phyloP scores from a whole-genome alignment of 2,888 invertebrate species.

The Lepetodrilus schrolli region DNA sequence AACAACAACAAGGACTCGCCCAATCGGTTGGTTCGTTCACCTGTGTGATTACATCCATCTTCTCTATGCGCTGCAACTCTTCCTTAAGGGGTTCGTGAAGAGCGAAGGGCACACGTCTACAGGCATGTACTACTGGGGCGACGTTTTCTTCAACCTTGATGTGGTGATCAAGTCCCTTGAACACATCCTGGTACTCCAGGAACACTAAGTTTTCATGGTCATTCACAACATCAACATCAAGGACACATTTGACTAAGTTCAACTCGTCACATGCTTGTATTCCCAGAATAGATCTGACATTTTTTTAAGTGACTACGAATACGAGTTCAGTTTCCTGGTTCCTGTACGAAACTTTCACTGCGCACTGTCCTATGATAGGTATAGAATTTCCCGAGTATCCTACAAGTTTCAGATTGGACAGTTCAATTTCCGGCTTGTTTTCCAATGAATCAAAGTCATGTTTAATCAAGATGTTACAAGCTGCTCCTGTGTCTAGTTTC shows the following conservation, averaged over 20 bases:
- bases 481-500: too few species aligned
- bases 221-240: constrained; percentile 5
- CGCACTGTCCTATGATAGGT: not conserved
- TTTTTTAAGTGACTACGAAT: not conserved
- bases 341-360: not conserved
- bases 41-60: constrained; percentile 28
- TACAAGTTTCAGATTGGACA: too few species aligned
- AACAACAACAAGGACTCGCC: constrained; percentile 41
- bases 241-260: constrained; percentile 33
- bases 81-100: constrained; percentile 34
- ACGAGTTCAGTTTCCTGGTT: not conserved
- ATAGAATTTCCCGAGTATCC: too few species aligned
- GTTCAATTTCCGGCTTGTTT: too few species aligned
- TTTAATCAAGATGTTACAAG: too few species aligned
- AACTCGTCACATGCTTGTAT: constrained; percentile 31
- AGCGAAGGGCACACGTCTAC: constrained; percentile 39
- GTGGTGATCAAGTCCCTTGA: constrained; percentile 41
- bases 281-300: too few species aligned
- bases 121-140: constrained; percentile 38
- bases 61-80: constrained; percentile 34
- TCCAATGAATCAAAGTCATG: too few species aligned
- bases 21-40: constrained; percentile 26
- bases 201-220: too few species aligned
- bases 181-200: constrained; percentile 35
- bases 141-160: constrained; percentile 32